Base-by-base conservation (phyloP, 2,888 invertebrate species). In the Quadroppia sp. region DNA sequence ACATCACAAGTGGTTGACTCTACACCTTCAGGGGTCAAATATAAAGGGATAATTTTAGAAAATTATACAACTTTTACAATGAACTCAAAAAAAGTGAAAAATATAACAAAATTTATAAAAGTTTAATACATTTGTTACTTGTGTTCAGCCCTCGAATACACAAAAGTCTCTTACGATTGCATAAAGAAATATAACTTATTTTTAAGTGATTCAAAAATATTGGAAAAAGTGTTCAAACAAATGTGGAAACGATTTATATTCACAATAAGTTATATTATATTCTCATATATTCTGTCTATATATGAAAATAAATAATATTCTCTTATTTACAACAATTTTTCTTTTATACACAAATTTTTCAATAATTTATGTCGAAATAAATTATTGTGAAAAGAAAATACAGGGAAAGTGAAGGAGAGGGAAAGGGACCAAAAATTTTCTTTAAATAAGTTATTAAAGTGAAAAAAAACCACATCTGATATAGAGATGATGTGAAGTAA, bases 361-460 rank as follows among this genome's bases (percentile, higher is more conserved):
- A 36, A 64, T 64, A 64, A 64, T 64, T 64, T 64, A 64, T 64
- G 36, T 64, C 20, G 20, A 64, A 64, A 64, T 64, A 64, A 64
- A 64, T 36, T 64, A 64, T 61, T 32, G 4, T 59, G 2, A n/a
- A 36, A n/a, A 25, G 17, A 64, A 36, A 36, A 32, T 36, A 17
- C 28, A 59, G 23, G 6, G 32, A 59, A 64, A 64, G 15, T 64
- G 61, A 64, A 64, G 36, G 13, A 32, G 3, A 11, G 11, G 25
- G 23, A 25, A 28, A 56, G 30, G 28, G 3, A 61, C 9, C 9
- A 53, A 64, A 64, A n/a, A 15, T 56, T 56, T 64, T 36, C 36
- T 36, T 64, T 36, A 32, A 64, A 64, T 64, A 64, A 64, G 61
- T 64, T 64, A 64, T 64, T 64, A 32, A 64, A 64, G 36, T 64